A percentile compares a stretch with the other conserved stretches of the same genome.
Conservation (phyloP, 2,113 vertebrate species). For the Phaetusa simplex region DNA sequence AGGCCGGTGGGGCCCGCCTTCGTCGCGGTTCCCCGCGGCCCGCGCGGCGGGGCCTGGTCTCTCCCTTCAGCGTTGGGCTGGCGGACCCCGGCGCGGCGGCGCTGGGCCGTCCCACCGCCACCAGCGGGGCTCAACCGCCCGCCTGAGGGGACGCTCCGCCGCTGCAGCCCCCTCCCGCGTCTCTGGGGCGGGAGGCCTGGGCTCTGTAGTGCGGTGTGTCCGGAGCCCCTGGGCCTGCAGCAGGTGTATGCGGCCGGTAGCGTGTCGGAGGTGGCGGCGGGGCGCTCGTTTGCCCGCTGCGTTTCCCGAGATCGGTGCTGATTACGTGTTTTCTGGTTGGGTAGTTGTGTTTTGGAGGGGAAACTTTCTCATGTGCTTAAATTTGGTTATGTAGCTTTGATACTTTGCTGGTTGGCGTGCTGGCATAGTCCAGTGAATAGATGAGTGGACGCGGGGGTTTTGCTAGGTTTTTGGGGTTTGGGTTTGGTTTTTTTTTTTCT, state of each 20-base stretch:
- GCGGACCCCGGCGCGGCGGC: neutral
- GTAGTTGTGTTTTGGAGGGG: neutral
- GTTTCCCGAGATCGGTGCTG: neutral
- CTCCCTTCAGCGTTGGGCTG: neutral
- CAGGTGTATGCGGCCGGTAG: neutral
- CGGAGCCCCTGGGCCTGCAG: neutral
- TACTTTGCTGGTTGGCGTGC: neutral
- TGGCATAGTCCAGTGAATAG: rapidly evolving
- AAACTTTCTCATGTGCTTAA: neutral
- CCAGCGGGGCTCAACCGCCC: too few relatives aligned
- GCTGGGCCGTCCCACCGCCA: too few relatives aligned
- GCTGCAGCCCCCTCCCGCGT: too few relatives aligned
- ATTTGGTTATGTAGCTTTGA: neutral
- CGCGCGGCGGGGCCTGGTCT: neutral
- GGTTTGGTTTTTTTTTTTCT: neutral
- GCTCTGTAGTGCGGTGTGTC: neutral
- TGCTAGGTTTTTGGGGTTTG: too few relatives aligned
- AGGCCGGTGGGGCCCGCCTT: neutral
- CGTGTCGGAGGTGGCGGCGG: neutral
- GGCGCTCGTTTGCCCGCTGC: neutral
- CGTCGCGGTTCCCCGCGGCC: neutral
- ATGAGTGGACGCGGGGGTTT: neutral
- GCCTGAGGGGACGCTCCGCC: too few relatives aligned
- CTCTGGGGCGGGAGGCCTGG: neutral
- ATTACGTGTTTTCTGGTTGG: rapidly evolving